These are phyloP conservation scores for Phenacoccus solenopsis DNA, from an alignment of 1,140 invertebrate species.

Conservation along the genomic window DNA sequence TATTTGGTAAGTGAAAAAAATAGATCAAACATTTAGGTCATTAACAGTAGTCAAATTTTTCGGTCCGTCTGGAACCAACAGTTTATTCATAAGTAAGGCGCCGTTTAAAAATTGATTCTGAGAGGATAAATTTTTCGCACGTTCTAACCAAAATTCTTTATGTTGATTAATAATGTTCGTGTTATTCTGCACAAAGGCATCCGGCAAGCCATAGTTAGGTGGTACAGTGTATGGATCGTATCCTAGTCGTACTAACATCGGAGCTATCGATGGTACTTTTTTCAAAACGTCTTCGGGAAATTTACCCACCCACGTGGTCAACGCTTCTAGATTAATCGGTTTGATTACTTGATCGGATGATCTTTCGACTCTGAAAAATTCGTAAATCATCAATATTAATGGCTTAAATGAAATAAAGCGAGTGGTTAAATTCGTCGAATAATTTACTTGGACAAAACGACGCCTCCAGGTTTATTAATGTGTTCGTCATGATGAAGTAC, in stretches of 20 bases:
- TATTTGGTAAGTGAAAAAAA: background rate
- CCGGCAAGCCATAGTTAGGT: slow-evolving; percentile 80
- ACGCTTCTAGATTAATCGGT: slow-evolving; percentile 89
- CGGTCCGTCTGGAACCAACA: background rate
- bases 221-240: slow-evolving; percentile 91
- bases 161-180: slow-evolving; percentile 39
- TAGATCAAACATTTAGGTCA: background rate
- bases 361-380: slow-evolving; percentile 72
- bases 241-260: slow-evolving; percentile 57
- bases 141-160: slow-evolving; percentile 29
- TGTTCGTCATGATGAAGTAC: slow-evolving; percentile 95
- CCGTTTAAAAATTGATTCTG: background rate
- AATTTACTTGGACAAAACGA: slow-evolving; percentile 79
- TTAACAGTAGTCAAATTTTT: background rate
- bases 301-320: slow-evolving; percentile 92
- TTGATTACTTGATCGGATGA: slow-evolving; percentile 98
- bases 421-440: background rate
- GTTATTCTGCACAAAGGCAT: slow-evolving; percentile 69
- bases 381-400: background rate
- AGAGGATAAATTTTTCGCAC: slow-evolving; percentile 17
- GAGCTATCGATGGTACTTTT: slow-evolving; percentile 63
- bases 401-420: background rate
- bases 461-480: slow-evolving; percentile 90
- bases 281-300: slow-evolving; percentile 81
- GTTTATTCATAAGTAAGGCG: background rate